Percentiles rank a stretch among this genome's conserved stretches.
These are phyloP conservation scores for Brenthis ino DNA, from an alignment of 2,888 invertebrate genomes.

Conservation along the genomic window DNA sequence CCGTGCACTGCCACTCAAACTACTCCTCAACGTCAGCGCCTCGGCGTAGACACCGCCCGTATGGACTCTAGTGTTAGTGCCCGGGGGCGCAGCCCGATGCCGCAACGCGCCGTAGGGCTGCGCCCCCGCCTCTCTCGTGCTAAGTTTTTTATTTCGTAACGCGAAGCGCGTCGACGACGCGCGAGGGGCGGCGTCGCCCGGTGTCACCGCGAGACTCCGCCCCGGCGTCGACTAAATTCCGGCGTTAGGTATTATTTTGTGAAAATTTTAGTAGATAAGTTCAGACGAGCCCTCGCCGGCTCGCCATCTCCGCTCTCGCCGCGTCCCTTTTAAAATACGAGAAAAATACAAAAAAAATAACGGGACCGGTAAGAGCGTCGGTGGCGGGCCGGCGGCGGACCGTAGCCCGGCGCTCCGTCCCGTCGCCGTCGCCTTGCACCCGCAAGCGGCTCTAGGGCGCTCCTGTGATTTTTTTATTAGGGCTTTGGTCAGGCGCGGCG, in stretches of 20 bases:
- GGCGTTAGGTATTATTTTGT: constrained; percentile 82
- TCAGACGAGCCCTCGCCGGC: constrained; percentile 51
- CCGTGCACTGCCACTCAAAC: constrained; percentile 84
- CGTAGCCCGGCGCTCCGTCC: constrained; percentile 48
- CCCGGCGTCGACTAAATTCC: constrained; percentile 70
- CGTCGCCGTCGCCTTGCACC: constrained; percentile 46
- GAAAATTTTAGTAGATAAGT: constrained; percentile 81
- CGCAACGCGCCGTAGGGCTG: constrained; percentile 45
- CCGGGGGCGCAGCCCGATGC: constrained; percentile 55
- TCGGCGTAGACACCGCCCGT: constrained; percentile 60
- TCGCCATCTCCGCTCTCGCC: constrained; percentile 47
- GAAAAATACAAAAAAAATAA: constrained; percentile 73
- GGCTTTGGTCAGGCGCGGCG: constrained; percentile 43
- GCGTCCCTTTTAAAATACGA: constrained; percentile 57
- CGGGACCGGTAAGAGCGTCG: constrained; percentile 44
- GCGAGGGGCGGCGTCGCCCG: constrained; percentile 44
- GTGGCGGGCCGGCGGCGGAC: constrained; percentile 44
- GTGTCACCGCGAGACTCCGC: constrained; percentile 60
- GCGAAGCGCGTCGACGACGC: constrained; percentile 62
- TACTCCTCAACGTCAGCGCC: constrained; percentile 83
- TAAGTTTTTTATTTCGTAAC: constrained; percentile 76
- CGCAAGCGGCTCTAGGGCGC: constrained; percentile 42
- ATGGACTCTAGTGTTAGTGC: constrained; percentile 71
- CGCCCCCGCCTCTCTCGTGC: constrained; percentile 65
- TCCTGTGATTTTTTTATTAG: constrained; percentile 44